phyloP scores from a whole-genome alignment of 2,113 vertebrate genomes.

The Crotalus tigris region DNA sequence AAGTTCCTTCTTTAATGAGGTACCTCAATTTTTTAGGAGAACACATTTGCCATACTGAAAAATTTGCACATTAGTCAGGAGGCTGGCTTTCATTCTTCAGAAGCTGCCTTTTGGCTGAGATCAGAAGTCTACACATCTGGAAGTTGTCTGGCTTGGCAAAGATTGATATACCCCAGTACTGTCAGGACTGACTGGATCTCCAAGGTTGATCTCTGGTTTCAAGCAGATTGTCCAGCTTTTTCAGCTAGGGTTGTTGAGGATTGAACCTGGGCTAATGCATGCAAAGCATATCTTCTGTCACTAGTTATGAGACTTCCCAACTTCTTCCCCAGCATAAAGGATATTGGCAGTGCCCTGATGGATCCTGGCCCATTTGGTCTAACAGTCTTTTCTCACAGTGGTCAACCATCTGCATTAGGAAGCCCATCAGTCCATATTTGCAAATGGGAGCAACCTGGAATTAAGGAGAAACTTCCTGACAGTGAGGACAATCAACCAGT shows the following conservation, averaged over 20 bases:
- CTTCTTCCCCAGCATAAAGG: not conserved
- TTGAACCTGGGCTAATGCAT: not conserved
- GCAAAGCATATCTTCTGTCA: not conserved
- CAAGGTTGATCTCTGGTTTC: not conserved
- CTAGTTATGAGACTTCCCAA: not conserved
- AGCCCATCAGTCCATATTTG: not conserved
- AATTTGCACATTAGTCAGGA: not conserved
- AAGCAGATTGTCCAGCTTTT: not conserved
- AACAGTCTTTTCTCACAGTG: not conserved
- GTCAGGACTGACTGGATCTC: no score
- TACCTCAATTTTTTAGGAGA: not conserved
- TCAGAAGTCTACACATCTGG: not conserved
- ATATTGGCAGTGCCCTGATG: not conserved
- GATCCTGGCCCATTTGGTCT: not conserved
- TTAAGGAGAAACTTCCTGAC: no score
- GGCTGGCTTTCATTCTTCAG: not conserved
- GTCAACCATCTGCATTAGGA: not conserved
- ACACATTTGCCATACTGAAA: not conserved
- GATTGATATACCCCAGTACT: not conserved
- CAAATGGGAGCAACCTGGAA: not conserved
- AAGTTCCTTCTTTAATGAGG: not conserved
- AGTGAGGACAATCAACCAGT: no score
- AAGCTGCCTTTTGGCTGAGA: not conserved
- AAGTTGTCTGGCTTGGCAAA: not conserved
- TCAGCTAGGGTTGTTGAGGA: not conserved